Conservation (phyloP, 2,113 vertebrate species). For the Oceanodroma tethys region DNA sequence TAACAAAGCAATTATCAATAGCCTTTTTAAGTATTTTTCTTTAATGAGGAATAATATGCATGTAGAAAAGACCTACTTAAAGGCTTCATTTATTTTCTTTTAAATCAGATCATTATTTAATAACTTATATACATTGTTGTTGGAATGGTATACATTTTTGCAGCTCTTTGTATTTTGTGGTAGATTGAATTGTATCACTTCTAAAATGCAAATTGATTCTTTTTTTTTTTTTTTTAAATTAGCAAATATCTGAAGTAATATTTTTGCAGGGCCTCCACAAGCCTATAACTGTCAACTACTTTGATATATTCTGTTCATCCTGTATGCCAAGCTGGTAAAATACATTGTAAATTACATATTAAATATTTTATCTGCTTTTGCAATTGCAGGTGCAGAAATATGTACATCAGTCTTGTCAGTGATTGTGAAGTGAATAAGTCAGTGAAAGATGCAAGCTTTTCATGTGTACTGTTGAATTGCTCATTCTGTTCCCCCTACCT, state of each 20-base stretch:
- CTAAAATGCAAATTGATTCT: not conserved
- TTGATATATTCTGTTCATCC: conserved; percentile 79
- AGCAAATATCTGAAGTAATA: conserved; percentile 77
- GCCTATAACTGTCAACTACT: conserved; percentile 79
- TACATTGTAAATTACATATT: conserved; percentile 82
- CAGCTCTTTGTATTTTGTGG: not conserved
- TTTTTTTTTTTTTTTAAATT: conserved; percentile 69
- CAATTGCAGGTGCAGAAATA: conserved; percentile 78
- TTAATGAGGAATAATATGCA: conserved; percentile 84
- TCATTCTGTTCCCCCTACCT: conserved; percentile 32
- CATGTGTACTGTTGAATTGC: conserved; percentile 71
- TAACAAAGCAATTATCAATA: conserved; percentile 85
- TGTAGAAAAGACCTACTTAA: conserved; percentile 87
- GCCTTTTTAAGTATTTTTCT: conserved; percentile 84
- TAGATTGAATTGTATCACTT: not conserved
- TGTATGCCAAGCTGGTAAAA: conserved; percentile 82
- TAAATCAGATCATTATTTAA: conserved; percentile 89
- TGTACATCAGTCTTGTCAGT: conserved; percentile 77
- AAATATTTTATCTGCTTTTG: conserved; percentile 89
- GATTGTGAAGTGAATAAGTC: conserved; percentile 77
- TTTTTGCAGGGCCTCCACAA: conserved; percentile 82
- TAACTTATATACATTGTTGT: conserved; percentile 87
- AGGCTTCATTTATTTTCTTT: conserved; percentile 86
- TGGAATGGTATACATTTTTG: conserved; percentile 75
- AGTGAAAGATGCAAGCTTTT: conserved; percentile 76